These are phyloP conservation scores for Anthoscopus minutus DNA, from an alignment of 2,113 vertebrate genomes.

Conservation along the genomic window DNA sequence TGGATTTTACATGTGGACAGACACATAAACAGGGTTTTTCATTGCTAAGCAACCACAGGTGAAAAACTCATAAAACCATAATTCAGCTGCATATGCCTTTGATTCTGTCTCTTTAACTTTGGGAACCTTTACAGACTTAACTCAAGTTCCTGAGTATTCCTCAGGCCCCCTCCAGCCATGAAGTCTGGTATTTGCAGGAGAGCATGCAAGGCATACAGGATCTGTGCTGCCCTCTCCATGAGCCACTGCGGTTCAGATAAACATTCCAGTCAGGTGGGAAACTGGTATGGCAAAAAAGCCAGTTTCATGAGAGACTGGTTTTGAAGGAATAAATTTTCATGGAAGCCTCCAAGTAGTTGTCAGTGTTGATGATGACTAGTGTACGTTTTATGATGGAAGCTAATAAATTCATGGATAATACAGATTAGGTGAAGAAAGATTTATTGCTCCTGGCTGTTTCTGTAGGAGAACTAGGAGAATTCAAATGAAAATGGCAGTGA, in stretches of 20 bases:
- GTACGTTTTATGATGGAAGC: neutral
- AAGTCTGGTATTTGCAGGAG: neutral
- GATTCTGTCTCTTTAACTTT: neutral
- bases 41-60: neutral
- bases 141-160: neutral
- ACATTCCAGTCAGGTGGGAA: neutral
- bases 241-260: neutral
- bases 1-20: neutral
- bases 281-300: neutral
- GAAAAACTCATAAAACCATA: neutral
- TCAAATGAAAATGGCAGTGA: neutral
- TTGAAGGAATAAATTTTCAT: neutral
- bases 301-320: neutral
- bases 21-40: neutral
- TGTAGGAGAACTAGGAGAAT: neutral
- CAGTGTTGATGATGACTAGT: neutral
- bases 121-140: neutral
- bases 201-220: rapidly evolving
- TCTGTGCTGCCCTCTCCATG: neutral
- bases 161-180: neutral
- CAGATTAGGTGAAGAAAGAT: neutral
- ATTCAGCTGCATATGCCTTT: neutral
- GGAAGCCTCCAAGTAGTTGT: neutral
- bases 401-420: neutral
- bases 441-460: neutral